Conservation (phyloP, 2,888 invertebrate species). For the Trichacis sp. region DNA sequence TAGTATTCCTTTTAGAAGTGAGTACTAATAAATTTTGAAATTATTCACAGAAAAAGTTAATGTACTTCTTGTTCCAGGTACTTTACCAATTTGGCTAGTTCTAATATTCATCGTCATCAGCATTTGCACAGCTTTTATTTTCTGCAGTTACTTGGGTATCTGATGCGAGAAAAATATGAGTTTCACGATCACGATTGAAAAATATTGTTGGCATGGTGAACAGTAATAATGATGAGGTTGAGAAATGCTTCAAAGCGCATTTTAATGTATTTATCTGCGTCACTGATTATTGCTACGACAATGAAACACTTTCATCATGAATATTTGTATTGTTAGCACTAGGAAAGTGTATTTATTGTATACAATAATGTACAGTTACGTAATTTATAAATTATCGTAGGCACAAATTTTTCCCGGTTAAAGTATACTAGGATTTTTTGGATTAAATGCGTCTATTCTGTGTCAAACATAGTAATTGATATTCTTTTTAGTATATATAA, state of each 20-base stretch:
- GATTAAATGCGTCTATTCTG: too few species aligned
- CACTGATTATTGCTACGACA: not conserved
- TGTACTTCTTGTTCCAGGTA: conserved; percentile 72
- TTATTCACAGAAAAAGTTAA: too few species aligned
- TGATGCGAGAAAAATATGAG: conserved; percentile 49
- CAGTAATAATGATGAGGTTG: not conserved
- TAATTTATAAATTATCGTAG: not conserved
- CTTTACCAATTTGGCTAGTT: conserved; percentile 86
- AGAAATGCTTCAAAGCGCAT: not conserved
- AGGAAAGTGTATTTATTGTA: not conserved
- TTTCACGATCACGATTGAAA: conserved; percentile 26
- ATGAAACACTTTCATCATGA: not conserved
- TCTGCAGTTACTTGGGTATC: conserved; percentile 88
- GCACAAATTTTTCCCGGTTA: too few species aligned
- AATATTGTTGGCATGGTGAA: conserved; percentile 25
- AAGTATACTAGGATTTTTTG: too few species aligned
- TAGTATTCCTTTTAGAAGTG: conserved; percentile 84
- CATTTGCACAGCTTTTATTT: conserved; percentile 81
- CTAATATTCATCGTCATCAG: conserved; percentile 80
- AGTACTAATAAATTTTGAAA: conserved; percentile 65
- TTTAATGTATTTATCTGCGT: not conserved
- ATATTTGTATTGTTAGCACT: too few species aligned
- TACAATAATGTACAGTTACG: not conserved
- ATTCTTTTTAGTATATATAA: too few species aligned
- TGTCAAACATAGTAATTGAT: too few species aligned